Base-by-base conservation (phyloP, 2,888 invertebrate genomes). In the Xestia rhomboidea region DNA sequence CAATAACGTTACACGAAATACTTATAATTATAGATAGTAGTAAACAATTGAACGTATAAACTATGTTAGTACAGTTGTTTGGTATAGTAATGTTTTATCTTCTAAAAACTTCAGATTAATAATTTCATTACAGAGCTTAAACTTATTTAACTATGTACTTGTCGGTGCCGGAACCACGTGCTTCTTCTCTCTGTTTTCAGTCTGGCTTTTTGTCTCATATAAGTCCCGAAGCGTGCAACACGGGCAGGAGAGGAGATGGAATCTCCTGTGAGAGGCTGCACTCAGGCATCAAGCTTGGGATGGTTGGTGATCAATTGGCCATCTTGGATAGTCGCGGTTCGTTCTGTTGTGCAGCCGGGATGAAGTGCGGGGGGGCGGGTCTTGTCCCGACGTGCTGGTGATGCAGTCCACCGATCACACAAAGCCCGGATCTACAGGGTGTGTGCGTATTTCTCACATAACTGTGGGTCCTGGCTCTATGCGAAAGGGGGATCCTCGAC, bases 341-440 rank as follows among this genome's bases (percentile, higher is more conserved):
- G 30, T 60, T 57, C 57, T 30, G 60, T 18, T 30, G 21, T 30
- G 60, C 30, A 21, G 30, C 18, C 60, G 30, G 60, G 18, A 10
- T 60, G 60, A 30, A 10, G 30, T 10, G 8, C 8, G 60, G 30
- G 3, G 30, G 10, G 7, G 30, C 30, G 21, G 30, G 0, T 60
- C 30, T 60, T 60, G 30, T 30, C 62, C 10, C 34, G 34, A 10
- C 5, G 62, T 62, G 62, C 62, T 62, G 62, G 30, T 34, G 62
- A 7, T 30, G 60, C 60, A 30, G 30, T 34, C 62, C 62, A 30
- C 30, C 62, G 21, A 62, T 34, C 62, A 62, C 62, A 62, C 0
- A 62, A 62, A 62, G 30, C 62, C 62, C 62, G 62, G 62, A 62
- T 62, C 62, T 62, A 62, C 62, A 62, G 62, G 62, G 62, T 62